Base-by-base conservation (phyloP, 2,113 vertebrate species). In the Dendrocopos noguchii region DNA sequence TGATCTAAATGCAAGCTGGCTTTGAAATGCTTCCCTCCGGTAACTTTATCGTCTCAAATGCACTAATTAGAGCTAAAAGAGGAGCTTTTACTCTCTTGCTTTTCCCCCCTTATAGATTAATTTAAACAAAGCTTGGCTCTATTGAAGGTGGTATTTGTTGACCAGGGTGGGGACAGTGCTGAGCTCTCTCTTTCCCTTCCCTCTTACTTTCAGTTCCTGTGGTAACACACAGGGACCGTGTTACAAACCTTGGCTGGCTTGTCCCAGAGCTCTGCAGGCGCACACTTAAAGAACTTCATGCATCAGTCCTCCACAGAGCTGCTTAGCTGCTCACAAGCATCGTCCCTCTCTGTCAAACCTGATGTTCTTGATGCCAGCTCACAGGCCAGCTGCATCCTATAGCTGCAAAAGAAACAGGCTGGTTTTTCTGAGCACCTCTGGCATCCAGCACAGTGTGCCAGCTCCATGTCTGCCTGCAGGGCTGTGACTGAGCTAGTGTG, bases 61-160 rank as follows among this genome's bases (percentile, higher is more conserved):
- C 87, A 87, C 94, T 96, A 91, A 94, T 93, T 95, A 96, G 85
- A 75, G 90, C 93, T 93, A 91, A 96, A 96, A 95, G 95, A 93
- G 95, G 71, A 92, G 95, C 93, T 95, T 94, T 96, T 77, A 91
- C 66, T 46, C 13, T 22, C 12, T 72, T 60, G 63, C 70, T 76
- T 82, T 67, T 29, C 7, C 15, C n/a, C 15, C 60, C 61, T 83
- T 68, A 88, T 83, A 75, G 66, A 87, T 90, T 94, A 86, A 93
- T 88, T 95, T 94, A 75, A 83, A 90, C 92, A 95, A 92, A 95
- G 87, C 80, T 59, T 20, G 86, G 76, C 84, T 94, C 73, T 77
- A 5, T 36, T 46, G 65, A 78, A 66, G 76, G 81, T 29, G 88
- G 75, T 90, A 76, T 85, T 95, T 91, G 80, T 91, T 94, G 94